Base-by-base conservation (phyloP, 2,113 vertebrate genomes). In the Spilogale gracilis region DNA sequence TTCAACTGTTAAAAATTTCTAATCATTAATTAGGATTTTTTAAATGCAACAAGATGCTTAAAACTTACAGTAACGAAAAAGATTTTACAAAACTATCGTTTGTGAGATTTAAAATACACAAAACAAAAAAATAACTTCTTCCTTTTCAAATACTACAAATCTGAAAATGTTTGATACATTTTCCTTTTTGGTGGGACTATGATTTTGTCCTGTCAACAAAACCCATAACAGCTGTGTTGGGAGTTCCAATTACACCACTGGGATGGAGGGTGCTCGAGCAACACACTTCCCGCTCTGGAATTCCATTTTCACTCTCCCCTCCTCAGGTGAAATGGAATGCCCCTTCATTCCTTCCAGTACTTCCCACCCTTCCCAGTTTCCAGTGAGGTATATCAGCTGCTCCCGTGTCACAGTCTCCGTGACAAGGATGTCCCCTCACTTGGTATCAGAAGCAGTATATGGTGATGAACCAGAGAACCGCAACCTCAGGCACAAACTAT, bases 41-140 rank as follows among this genome's bases (percentile, higher is more conserved):
- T 65, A 84, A 96, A 93, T 89, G 43, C 38, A 89, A 48, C 23
- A 71, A 95, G 83, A 94, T 50, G 30, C 52, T 96, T 98, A 96
- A 98, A 96, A 97, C 16, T 54, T 76, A 78, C 8, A 38, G 60
- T 78, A 96, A 97, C 81, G 83, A 94, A 95, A 96, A 97, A 58
- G 25, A 61, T 50, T 94, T 93, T 84, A 81, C n/a, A 89, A 96
- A 95, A 92, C 32, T 25, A 90, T 67, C 56, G 76, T 95, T 92
- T 50, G 73, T 95, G 27, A 71, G 27, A 80, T 96, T 94, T 97
- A 96, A 93, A 96, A 97, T 56, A 94, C 16, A 71, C 8, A 92
- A 95, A 96, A 63, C n/a, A 82, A 95, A 96, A 79, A 78, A 80
- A 79, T 56, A 87, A 71, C 78, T 69, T n/a, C 73, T 84, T 96